Base-by-base conservation (phyloP, 2,888 invertebrate species). In the Meganola albula region DNA sequence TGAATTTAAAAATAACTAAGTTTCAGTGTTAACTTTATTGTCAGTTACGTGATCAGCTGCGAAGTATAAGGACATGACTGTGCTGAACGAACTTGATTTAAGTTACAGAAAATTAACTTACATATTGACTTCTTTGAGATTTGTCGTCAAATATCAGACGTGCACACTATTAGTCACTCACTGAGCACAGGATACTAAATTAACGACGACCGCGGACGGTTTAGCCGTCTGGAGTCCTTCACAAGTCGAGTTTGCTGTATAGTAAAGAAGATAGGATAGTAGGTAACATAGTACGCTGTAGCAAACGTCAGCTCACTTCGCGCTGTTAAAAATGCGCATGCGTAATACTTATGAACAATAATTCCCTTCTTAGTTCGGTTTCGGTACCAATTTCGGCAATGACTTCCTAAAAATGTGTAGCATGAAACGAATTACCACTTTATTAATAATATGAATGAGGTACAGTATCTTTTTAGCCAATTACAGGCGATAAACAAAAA, bases 221-320 rank as follows among this genome's bases (percentile, higher is more conserved):
- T 35, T 36, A 23, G 22, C 43, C 22, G 48, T 44, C 45, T 44
- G 42, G 35, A 38, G n/a, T 41, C 30, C 37, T 40, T 37, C 39
- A 24, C 43, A 35, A 33, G 36, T 30, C 34, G 29, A 42, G 34
- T 39, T 37, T 33, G n/a, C n/a, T n/a, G n/a, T n/a, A n/a, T n/a
- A n/a, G n/a, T n/a, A n/a, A n/a, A n/a, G n/a, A n/a, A n/a, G n/a
- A n/a, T n/a, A n/a, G n/a, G n/a, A n/a, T n/a, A n/a, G n/a, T n/a
- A n/a, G n/a, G n/a, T n/a, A n/a, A n/a, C n/a, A n/a, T n/a, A n/a
- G n/a, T n/a, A n/a, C n/a, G n/a, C n/a, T n/a, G 26, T 28, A 31
- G 28, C 33, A 31, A 39, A 45, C 29, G 68, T 48, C n/a, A 36
- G 58, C 75, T 74, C 57, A 75, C 78, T 79, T 74, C 74, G 66